Percentiles rank a stretch among this genome's conserved stretches.
Evolutionary conservation across 2,888 invertebrate species (phyloP).

Genomic region (Lampropteryx suffumata): DNA sequence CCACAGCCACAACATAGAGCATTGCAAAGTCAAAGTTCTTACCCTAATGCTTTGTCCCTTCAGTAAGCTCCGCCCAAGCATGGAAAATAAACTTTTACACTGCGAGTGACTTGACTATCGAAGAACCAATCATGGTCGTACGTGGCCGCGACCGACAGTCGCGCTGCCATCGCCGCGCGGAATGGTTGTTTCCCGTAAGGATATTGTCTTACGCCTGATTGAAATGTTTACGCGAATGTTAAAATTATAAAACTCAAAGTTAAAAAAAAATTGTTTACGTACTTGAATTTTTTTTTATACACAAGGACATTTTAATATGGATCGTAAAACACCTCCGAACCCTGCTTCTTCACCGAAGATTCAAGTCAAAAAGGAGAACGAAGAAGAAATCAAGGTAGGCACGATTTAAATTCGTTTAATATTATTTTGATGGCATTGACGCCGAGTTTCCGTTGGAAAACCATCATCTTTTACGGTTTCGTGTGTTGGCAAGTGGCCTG

Average conservation of each 20-base stretch:
- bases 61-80: constrained; percentile 64
- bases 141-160: constrained; percentile 42
- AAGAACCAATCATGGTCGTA: constrained; percentile 44
- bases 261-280: too few species aligned
- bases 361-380: constrained; percentile 87
- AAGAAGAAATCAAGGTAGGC: constrained; percentile 91
- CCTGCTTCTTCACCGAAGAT: constrained; percentile 64
- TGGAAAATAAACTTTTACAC: constrained; percentile 60
- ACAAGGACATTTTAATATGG: constrained; percentile 59
- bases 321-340: constrained; percentile 72
- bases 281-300: constrained; percentile 14
- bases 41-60: constrained; percentile 47
- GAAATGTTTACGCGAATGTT: constrained; percentile 72
- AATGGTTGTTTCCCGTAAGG: constrained; percentile 30
- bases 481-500: constrained; percentile 74
- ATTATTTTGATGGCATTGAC: constrained; percentile 55
- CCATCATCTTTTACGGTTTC: constrained; percentile 66
- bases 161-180: constrained; percentile 54
- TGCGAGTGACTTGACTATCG: constrained; percentile 28
- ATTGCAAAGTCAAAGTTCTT: background rate
- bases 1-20: too few species aligned
- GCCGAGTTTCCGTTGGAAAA: constrained; percentile 65
- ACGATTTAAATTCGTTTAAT: constrained; percentile 38
- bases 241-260: constrained; percentile 47
- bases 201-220: constrained; percentile 27